A percentile compares a stretch with the other conserved stretches of the same genome.
Evolutionary conservation across 2,888 invertebrate genomes (phyloP).

Genomic region (Trimorus sp.): DNA sequence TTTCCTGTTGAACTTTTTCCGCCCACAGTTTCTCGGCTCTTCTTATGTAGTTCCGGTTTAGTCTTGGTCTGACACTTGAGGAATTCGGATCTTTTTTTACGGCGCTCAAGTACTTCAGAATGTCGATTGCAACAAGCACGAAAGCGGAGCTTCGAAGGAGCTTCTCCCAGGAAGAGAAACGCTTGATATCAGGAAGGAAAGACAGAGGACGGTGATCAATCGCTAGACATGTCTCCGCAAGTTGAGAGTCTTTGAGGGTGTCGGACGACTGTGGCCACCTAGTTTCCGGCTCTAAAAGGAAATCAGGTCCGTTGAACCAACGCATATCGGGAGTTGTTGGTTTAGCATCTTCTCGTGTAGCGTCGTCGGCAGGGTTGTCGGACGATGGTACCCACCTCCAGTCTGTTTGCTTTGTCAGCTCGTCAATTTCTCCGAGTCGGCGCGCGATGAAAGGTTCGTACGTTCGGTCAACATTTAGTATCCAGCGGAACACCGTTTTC

Average conservation of each 20-base stretch:
- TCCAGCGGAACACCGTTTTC: too few relatives aligned
- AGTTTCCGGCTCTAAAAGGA: not conserved
- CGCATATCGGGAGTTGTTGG: not conserved
- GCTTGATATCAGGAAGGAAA: not conserved
- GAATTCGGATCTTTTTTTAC: too few relatives aligned
- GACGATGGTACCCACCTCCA: too few relatives aligned
- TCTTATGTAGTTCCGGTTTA: not conserved
- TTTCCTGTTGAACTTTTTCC: not conserved
- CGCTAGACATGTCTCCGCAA: not conserved
- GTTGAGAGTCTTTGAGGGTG: not conserved
- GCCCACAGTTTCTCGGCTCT: not conserved
- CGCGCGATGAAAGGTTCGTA: slow-evolving; percentile 41
- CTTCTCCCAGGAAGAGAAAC: not conserved
- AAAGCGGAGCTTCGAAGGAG: not conserved
- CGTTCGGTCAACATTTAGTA: too few relatives aligned
- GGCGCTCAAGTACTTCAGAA: not conserved
- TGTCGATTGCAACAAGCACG: not conserved
- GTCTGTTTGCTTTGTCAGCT: too few relatives aligned
- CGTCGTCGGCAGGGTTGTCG: not conserved
- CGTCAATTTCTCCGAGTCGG: slow-evolving; percentile 57
- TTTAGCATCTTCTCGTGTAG: not conserved
- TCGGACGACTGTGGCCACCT: not conserved
- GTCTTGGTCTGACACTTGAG: not conserved
- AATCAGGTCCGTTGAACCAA: not conserved
- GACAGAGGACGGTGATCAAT: not conserved